These are phyloP conservation scores for Bombus confusus DNA, from an alignment of 1,140 invertebrate species.

Conservation along the genomic window DNA sequence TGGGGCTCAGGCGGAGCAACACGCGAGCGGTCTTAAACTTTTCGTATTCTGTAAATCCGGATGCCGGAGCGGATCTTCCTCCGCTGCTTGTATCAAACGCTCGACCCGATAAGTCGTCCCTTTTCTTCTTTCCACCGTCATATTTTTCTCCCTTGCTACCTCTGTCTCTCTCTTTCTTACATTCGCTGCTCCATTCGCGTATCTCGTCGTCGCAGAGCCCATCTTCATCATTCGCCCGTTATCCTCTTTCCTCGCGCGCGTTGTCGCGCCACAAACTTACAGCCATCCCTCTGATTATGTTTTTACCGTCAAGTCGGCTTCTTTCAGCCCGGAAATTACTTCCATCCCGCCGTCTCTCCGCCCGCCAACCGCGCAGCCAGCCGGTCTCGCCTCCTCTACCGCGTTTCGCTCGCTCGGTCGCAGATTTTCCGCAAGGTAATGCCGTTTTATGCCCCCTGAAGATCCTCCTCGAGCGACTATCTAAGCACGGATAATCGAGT, in stretches of 20 bases:
- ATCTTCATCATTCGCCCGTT: slow-evolving; percentile 23
- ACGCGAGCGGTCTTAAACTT: slow-evolving; percentile 38
- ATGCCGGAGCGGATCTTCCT: slow-evolving; percentile 24
- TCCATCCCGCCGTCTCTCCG: slow-evolving; percentile 37
- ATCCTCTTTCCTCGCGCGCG: neutral
- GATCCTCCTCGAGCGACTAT: slow-evolving; percentile 55
- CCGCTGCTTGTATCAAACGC: slow-evolving; percentile 29
- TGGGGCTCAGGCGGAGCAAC: neutral
- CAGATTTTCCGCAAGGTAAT: slow-evolving; percentile 62
- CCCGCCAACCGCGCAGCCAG: neutral
- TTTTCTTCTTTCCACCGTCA: neutral
- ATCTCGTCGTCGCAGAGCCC: neutral
- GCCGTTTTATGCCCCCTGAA: slow-evolving; percentile 61
- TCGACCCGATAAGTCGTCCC: slow-evolving; percentile 35
- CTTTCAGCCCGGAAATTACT: slow-evolving; percentile 71
- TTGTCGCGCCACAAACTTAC: slow-evolving; percentile 56
- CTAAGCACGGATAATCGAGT: slow-evolving; percentile 64
- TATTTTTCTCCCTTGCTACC: neutral
- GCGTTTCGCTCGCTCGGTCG: slow-evolving; percentile 37
- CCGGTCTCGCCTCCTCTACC: neutral
- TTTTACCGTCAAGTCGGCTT: slow-evolving; percentile 69
- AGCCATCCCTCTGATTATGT: slow-evolving; percentile 69
- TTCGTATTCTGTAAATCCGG: slow-evolving; percentile 43
- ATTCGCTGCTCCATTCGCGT: neutral
- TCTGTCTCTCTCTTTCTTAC: neutral